Evolutionary conservation across 2,888 invertebrate genomes (phyloP), one percentile per base, ranked within the genome.

Genomic region (Tetragnatha montana): DNA sequence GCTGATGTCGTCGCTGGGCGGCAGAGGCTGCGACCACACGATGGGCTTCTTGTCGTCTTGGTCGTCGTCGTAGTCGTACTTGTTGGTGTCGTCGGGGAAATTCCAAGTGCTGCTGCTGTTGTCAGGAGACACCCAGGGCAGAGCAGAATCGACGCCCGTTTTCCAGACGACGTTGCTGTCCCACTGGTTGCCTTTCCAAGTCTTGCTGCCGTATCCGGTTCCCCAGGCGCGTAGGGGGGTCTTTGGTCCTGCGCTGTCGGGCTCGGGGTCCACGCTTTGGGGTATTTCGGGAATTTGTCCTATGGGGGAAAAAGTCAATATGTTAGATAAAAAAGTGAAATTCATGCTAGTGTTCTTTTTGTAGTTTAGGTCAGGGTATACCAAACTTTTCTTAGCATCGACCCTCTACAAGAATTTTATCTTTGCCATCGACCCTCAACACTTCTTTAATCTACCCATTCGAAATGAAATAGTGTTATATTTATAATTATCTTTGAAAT

Each of bases 131-230:
- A 70, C 8, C 85, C 81, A 86, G n/a, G 89, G 81, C 19, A 85
- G n/a, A 8, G 51, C 81, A 8, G 76, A 70, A 6, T 35, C 80
- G 50, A 80, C 79, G 47, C 87, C 86, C 8, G 90, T 90, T 79
- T 90, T 90, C 90, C 90, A 90, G 19, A 87, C 87, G 2, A 90
- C 84, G 60, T 90, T 87, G 50, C 90, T 87, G 10, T 90, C 81
- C 90, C 90, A 87, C 69, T 87, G 83, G 51, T 83, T 74, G 14
- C 87, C 87, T 71, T 87, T 87, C 90, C 90, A 90, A 1, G 87
- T 87, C 50, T 90, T 84, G 14, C 75, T 90, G n/a, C 90, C 90
- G 22, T 90, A 87, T 47, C 87, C 90, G n/a, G 90, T 84, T n/a
- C 87, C 90, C 87, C 90, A 87, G 17, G 78, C 82, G 47, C 82